Conservation (phyloP, 2,888 invertebrate species). For the Diplazon laetatorius region DNA sequence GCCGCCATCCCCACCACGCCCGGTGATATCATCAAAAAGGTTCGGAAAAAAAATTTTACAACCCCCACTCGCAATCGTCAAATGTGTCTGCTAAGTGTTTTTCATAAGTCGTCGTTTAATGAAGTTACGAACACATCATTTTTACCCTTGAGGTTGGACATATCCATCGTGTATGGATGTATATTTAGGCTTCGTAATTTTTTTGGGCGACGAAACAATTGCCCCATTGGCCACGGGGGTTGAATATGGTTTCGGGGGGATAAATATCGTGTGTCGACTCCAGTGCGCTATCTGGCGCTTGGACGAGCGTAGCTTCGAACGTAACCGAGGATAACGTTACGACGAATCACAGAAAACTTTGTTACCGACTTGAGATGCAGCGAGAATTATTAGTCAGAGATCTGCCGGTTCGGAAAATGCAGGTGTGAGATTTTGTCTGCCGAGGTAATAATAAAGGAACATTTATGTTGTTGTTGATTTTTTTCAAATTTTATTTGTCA, state of each 20-base stretch:
- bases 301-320: background rate
- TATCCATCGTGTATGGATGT: too few relatives aligned
- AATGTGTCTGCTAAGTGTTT: conserved; percentile 1
- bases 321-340: conserved; percentile 47
- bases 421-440: conserved; percentile 42
- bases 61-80: conserved; percentile 1
- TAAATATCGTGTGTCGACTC: background rate
- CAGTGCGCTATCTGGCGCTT: conserved; percentile 54
- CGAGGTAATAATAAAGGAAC: background rate
- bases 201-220: background rate
- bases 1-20: too few relatives aligned
- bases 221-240: too few relatives aligned
- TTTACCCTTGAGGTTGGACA: background rate
- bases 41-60: conserved; percentile 39
- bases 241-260: background rate
- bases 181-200: background rate
- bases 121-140: background rate
- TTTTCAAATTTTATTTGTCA: background rate
- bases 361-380: conserved; percentile 64
- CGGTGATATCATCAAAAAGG: conserved; percentile 48
- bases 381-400: conserved; percentile 12
- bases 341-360: conserved; percentile 60
- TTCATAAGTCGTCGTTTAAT: conserved; percentile 3
- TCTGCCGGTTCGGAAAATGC: conserved; percentile 36
- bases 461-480: background rate